These are phyloP conservation scores for Agonopterix alstromeriana DNA, from an alignment of 2,888 invertebrate species.

Conservation along the genomic window DNA sequence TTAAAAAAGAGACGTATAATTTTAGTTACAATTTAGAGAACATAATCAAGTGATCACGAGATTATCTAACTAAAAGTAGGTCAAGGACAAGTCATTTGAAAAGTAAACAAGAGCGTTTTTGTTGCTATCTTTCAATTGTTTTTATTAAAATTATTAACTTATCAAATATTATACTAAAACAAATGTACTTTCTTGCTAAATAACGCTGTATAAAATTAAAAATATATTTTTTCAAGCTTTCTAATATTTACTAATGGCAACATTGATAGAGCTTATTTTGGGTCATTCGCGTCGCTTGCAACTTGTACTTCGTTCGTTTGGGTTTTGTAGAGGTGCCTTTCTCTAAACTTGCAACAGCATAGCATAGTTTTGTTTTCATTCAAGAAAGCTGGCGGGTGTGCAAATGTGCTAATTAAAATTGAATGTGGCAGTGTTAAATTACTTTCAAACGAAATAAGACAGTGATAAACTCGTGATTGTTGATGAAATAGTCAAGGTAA, in stretches of 20 bases:
- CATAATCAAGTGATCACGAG: conserved; percentile 32
- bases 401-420: conserved; percentile 49
- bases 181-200: too few species aligned
- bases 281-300: conserved; percentile 70
- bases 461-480: conserved; percentile 48
- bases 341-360: conserved; percentile 72
- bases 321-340: conserved; percentile 74
- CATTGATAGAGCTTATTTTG: conserved; percentile 73
- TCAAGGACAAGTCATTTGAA: conserved; percentile 36
- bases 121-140: too few species aligned
- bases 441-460: conserved; percentile 33
- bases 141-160: too few species aligned
- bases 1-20: too few species aligned
- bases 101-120: too few species aligned
- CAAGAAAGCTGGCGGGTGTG: conserved; percentile 77
- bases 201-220: not conserved
- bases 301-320: conserved; percentile 69
- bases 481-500: conserved; percentile 73
- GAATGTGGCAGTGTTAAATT: conserved; percentile 42
- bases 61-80: conserved; percentile 35
- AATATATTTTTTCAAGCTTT: conserved; percentile 39
- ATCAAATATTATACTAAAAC: too few species aligned
- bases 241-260: conserved; percentile 52
- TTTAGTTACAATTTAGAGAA: conserved; percentile 11
- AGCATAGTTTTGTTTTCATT: conserved; percentile 70